Percentiles rank a stretch among this genome's conserved stretches.
Evolutionary conservation across 2,113 vertebrate genomes (phyloP).

Genomic region (Grammomys dolichurus): DNA sequence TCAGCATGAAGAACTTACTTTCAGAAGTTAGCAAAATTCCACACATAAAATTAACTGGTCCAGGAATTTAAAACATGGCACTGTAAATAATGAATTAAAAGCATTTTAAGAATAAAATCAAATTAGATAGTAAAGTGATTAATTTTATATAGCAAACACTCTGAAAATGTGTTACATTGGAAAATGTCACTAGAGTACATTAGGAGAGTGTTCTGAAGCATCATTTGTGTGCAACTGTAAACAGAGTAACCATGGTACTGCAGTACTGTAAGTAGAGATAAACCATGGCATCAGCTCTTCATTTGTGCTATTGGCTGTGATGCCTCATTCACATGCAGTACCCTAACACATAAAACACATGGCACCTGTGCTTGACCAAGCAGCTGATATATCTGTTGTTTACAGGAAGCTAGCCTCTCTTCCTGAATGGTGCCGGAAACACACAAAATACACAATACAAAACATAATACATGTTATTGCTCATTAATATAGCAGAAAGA

Average conservation of each 20-base stretch:
- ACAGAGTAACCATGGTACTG: neutral
- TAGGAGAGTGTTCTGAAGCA: constrained; percentile 49
- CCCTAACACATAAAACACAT: neutral
- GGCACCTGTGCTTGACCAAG: neutral
- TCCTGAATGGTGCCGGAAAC: neutral
- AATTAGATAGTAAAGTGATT: neutral
- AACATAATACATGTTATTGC: neutral
- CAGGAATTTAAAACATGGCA: neutral
- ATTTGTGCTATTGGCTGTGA: constrained; percentile 9
- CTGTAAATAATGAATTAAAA: neutral
- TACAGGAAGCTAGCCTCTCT: neutral
- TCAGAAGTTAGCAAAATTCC: neutral
- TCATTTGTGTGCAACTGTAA: constrained; percentile 36
- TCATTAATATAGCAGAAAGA: neutral
- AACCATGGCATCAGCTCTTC: neutral
- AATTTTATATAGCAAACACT: neutral
- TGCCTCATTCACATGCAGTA: constrained; percentile 64
- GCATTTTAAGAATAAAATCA: constrained; percentile 35
- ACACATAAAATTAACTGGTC: neutral
- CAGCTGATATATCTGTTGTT: neutral
- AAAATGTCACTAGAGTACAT: constrained; percentile 17
- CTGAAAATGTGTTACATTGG: constrained; percentile 50
- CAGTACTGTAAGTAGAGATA: neutral
- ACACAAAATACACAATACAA: neutral
- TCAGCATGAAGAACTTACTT: neutral